A percentile compares a stretch with the other conserved stretches of the same genome.
Evolutionary conservation across 2,888 invertebrate species (phyloP).

Genomic region (Eupithecia centaureata): DNA sequence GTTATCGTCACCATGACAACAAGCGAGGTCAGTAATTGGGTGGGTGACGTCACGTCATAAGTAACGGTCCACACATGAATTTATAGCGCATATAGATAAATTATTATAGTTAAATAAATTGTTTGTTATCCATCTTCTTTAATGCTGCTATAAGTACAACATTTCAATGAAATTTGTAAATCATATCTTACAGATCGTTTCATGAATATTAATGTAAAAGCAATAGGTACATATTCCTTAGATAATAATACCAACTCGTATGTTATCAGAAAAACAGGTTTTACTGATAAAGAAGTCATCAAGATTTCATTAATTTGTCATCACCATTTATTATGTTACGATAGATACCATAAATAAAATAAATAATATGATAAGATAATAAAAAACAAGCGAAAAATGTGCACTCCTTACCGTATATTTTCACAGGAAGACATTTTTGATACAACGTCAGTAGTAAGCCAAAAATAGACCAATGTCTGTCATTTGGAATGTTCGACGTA

Average conservation of each 20-base stretch:
- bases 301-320: constrained; percentile 16
- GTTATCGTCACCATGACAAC: no score
- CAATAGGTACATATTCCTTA: not conserved
- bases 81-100: no score
- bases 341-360: not conserved
- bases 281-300: constrained; percentile 5
- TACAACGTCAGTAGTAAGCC: not conserved
- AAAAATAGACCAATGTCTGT: constrained; percentile 1
- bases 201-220: not conserved
- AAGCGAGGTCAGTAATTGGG: no score
- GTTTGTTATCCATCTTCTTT: no score
- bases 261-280: not conserved
- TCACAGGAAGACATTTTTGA: not conserved
- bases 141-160: not conserved
- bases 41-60: no score
- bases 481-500: not conserved
- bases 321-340: not conserved
- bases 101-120: no score
- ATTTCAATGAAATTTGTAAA: not conserved
- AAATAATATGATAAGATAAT: not conserved
- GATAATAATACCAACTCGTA: not conserved
- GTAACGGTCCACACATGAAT: no score
- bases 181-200: not conserved
- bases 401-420: not conserved
- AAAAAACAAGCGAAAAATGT: not conserved